Evolutionary conservation across 1,140 invertebrate species (phyloP), one percentile per base, ranked within the genome.

Genomic region (Wiebesia pumilae): DNA sequence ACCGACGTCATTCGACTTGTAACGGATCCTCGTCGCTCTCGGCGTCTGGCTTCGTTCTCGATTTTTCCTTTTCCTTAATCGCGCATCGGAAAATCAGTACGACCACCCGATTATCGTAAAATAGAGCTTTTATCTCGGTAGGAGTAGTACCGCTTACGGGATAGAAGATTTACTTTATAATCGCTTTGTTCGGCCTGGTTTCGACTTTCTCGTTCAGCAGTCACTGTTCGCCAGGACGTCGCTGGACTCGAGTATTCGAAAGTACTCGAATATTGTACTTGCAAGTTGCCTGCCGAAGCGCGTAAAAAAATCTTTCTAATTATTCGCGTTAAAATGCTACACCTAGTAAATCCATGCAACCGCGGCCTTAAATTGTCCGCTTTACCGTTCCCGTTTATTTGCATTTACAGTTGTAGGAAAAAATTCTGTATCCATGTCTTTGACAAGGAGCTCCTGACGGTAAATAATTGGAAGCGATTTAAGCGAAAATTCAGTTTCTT

Each of bases 1-100:
- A 3, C 30, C 65, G 27, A 30, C 10, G 75, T 14, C 24, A 21
- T 30, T 38, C 27, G 19, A 16, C 58, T 7, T 65, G 7, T 47
- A 7, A 7, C 58, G 19, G 21, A 9, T 6, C 58, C 19, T 65
- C 27, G 58, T n/a, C 58, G 19, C 58, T 7, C 58, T n/a, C 4
- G 19, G 58, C 73, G 38, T 43, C 30, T 88, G 85, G 87, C 87
- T 71, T 27, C 24, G 14, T 27, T 62, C 24, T 3, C n/a, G n/a
- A 4, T 24, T 27, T 27, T 3, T 6, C 27, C 30, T 7, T 71
- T 71, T 7, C 33, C 33, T 33, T 27, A 10, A 3, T 62, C 27
- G 10, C 27, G n/a, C 14, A 62, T 24, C 58, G 58, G 14, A 27
- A 62, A 62, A 62, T 27, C 21, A 24, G 24, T 27, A 27, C 3